Evolutionary conservation across 1,140 invertebrate species (phyloP).

Genomic region (Plodia interpunctella): DNA sequence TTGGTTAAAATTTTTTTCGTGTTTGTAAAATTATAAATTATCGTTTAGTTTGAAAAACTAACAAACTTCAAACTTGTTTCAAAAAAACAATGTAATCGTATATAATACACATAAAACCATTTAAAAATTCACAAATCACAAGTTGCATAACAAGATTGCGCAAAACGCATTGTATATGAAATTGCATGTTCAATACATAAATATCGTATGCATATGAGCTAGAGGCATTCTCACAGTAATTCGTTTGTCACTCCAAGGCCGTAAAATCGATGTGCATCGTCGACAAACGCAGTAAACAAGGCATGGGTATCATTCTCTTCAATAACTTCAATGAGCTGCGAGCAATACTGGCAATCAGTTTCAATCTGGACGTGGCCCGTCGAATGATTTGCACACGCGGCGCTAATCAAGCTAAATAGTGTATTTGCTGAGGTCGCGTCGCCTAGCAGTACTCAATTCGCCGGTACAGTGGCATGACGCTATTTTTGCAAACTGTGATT

Average conservation of each 20-base stretch:
- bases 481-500: neutral
- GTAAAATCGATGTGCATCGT: constrained; percentile 21
- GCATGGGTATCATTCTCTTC: constrained; percentile 60
- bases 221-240: constrained; percentile 23
- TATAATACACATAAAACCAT: no score
- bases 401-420: constrained; percentile 72
- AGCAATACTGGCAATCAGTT: constrained; percentile 62
- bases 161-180: neutral
- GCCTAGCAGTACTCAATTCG: constrained; percentile 42
- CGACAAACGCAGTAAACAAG: constrained; percentile 39
- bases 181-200: neutral
- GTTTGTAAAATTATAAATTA: no score
- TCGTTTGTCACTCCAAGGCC: constrained; percentile 5
- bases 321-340: constrained; percentile 60
- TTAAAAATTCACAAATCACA: no score
- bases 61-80: no score
- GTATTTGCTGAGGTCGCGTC: constrained; percentile 47
- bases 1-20: no score
- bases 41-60: no score
- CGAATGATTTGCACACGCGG: constrained; percentile 65
- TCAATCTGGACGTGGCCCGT: constrained; percentile 49
- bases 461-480: constrained; percentile 20
- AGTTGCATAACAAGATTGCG: no score
- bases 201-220: constrained; percentile 10
- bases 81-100: no score